Conservation (phyloP, 35 echinoderm and acorn worm species). For the Apostichopus japonicus region DNA sequence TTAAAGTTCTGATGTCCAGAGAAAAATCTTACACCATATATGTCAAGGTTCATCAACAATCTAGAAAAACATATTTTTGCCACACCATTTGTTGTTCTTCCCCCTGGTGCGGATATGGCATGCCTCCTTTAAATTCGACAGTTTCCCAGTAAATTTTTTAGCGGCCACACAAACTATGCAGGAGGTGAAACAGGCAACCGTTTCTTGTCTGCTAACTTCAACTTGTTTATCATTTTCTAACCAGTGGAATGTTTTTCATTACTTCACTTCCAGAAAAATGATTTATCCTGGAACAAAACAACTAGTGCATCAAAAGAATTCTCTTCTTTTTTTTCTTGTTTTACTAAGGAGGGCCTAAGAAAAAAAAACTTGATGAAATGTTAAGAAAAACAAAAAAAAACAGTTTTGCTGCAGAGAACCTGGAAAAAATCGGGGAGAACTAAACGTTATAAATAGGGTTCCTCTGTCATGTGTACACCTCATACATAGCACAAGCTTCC, state of each 20-base stretch:
- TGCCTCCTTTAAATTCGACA: neutral
- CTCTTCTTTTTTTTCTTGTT: neutral
- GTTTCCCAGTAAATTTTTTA: neutral
- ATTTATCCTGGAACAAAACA: slow-evolving; percentile 32
- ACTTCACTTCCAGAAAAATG: neutral
- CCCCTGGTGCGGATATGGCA: too few relatives aligned
- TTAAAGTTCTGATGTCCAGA: too few relatives aligned
- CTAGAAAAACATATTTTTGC: too few relatives aligned
- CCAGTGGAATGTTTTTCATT: slow-evolving; percentile 23
- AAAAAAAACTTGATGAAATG: neutral
- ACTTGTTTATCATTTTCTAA: neutral
- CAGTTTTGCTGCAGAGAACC: neutral
- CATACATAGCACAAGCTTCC: neutral
- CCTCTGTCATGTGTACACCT: neutral
- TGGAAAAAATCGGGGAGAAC: neutral
- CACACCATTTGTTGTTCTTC: too few relatives aligned
- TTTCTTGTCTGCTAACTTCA: slow-evolving; percentile 19
- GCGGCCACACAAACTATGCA: slow-evolving; percentile 19
- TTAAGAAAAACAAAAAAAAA: neutral
- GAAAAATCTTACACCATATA: too few relatives aligned
- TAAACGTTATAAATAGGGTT: slow-evolving; percentile 2
- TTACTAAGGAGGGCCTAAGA: neutral
- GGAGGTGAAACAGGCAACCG: slow-evolving; percentile 30
- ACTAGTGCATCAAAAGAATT: slow-evolving; percentile 1
- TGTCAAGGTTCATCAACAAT: too few relatives aligned